A percentile compares a stretch with the other conserved stretches of the same genome.
Conservation (phyloP, 2,113 vertebrate species). For the Hemibagrus wyckioides region DNA sequence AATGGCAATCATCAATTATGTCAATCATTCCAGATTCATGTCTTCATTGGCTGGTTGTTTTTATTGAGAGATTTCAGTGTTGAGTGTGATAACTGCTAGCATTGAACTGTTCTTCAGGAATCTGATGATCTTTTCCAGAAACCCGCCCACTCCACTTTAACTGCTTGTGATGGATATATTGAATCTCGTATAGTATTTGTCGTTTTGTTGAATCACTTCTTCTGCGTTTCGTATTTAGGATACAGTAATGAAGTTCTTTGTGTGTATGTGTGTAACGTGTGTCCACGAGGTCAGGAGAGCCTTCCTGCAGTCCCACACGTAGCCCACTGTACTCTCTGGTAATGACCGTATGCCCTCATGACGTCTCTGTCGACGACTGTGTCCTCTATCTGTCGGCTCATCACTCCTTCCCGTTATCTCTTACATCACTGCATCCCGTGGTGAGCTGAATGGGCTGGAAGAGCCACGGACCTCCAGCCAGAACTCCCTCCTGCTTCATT, state of each 20-base stretch:
- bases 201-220: background rate
- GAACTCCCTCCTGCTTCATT: constrained; percentile 54
- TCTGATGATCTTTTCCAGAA: no score
- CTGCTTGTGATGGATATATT: background rate
- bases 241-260: background rate
- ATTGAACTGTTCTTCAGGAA: background rate
- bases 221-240: background rate
- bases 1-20: no score
- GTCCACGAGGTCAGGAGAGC: background rate
- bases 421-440: constrained; percentile 38
- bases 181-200: background rate
- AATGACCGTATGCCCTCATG: constrained; percentile 13
- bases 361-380: constrained; percentile 22
- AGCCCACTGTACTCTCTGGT: constrained; percentile 38
- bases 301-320: constrained; percentile 42
- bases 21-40: background rate
- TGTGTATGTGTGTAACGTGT: constrained; percentile 10
- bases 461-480: constrained; percentile 23
- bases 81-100: background rate
- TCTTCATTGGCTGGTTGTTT: background rate
- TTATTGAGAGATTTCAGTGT: background rate
- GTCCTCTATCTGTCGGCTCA: constrained; percentile 24
- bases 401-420: constrained; percentile 39
- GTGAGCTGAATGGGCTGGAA: constrained; percentile 39
- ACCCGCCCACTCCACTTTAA: no score